Base-by-base conservation (phyloP, 2,888 invertebrate genomes). In the Calliphora vomitoria region DNA sequence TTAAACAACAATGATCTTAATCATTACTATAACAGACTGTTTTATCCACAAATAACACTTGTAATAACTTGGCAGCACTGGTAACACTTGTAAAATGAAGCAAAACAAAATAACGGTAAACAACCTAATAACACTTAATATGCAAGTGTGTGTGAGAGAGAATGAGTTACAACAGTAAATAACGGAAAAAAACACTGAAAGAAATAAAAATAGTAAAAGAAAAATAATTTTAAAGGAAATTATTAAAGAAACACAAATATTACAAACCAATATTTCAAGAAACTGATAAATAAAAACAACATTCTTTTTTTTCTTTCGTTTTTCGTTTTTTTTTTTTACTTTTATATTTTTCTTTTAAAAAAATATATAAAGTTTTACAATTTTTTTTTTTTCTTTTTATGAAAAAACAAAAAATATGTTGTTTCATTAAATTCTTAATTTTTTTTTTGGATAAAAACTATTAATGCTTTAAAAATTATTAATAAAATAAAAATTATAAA, bases 281-380 rank as follows among this genome's bases (percentile, higher is more conserved):
- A 89, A 86, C 76, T 89, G 78, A 80, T 88, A 89, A 88, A 78
- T 86, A 88, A 89, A 87, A 89, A 90, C 82, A 89, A 79, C 85
- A 89, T 88, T 78, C 82, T 82, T 79, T 83, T n/a, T 87, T 85
- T 84, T 79, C 83, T 86, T 87, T 82, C 79, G 71, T 89, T 89
- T 90, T 88, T 76, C 83, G 76, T 82, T 89, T 89, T 89, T 88
- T 88, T n/a, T 82, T 88, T 82, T 83, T 83, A 69, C 71, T 88
- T 88, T 87, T 86, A 88, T 89, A 78, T 81, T 86, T 81, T 85
- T 71, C 55, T 79, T 74, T 74, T 75, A 41, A 81, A 88, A 86
- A 86, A 86, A 83, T 88, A 85, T 82, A 85, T 82, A 82, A 82
- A 85, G 82, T 82, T 87, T 85, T 85, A 85, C 74, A 87, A 13